Conservation (phyloP, 2,113 vertebrate species). For the Pelmatolapia mariae region DNA sequence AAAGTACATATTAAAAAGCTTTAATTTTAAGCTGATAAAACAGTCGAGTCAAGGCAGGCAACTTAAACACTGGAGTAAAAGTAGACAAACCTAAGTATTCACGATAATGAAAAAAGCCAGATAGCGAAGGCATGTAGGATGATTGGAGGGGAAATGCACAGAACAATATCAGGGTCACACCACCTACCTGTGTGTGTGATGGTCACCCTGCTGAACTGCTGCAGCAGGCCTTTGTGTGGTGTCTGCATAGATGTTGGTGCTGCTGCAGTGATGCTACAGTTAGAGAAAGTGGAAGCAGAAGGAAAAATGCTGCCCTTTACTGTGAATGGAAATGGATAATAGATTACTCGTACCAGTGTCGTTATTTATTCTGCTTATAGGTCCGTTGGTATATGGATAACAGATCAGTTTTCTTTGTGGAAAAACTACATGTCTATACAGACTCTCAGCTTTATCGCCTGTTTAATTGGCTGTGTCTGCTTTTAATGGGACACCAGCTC, state of each 20-base stretch:
- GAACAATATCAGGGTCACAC: neutral
- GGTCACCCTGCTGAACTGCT: neutral
- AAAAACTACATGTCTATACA: neutral
- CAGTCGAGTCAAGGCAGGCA: fast-evolving
- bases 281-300: neutral
- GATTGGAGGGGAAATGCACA: neutral
- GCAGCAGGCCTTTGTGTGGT: neutral
- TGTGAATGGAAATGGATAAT: neutral
- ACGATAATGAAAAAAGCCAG: neutral
- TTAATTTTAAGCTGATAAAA: neutral
- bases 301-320: neutral
- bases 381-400: neutral
- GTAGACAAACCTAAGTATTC: neutral
- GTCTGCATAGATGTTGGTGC: neutral
- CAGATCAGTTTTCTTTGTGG: neutral
- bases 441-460: neutral
- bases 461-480: fast-evolving
- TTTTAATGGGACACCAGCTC: neutral
- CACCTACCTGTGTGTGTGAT: neutral
- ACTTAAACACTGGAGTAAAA: neutral
- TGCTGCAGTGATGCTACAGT: neutral
- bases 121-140: fast-evolving
- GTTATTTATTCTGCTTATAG: neutral
- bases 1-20: neutral
- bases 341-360: neutral